phyloP scores from a whole-genome alignment of 2,113 vertebrate species.

The Trichomycterus rosablanca region DNA sequence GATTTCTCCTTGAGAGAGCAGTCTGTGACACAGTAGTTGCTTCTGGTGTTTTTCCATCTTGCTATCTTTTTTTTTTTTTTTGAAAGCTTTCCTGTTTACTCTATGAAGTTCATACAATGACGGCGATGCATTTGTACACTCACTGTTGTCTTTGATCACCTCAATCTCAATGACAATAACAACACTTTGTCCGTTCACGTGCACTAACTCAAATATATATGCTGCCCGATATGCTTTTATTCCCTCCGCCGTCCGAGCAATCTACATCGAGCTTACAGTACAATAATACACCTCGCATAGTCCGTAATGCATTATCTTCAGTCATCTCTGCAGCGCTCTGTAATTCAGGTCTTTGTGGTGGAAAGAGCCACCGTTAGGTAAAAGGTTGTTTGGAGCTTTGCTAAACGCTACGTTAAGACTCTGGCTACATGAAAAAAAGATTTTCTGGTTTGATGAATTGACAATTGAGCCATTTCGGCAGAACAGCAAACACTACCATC shows the following conservation, averaged over 20 bases:
- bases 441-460: too few relatives aligned
- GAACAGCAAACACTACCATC: too few relatives aligned
- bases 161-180: slow-evolving; percentile 69
- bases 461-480: too few relatives aligned
- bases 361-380: too few relatives aligned
- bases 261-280: slow-evolving; percentile 63
- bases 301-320: too few relatives aligned
- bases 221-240: slow-evolving; percentile 62
- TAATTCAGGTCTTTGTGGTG: too few relatives aligned
- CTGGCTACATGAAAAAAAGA: too few relatives aligned
- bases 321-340: too few relatives aligned
- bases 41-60: slow-evolving; percentile 67
- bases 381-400: too few relatives aligned
- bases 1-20: slow-evolving; percentile 77
- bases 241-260: slow-evolving; percentile 52
- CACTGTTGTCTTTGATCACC: slow-evolving; percentile 68
- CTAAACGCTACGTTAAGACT: too few relatives aligned
- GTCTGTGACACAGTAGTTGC: slow-evolving; percentile 69
- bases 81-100: slow-evolving; percentile 25
- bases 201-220: slow-evolving; percentile 56
- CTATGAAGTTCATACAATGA: slow-evolving; percentile 58
- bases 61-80: slow-evolving; percentile 42
- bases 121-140: slow-evolving; percentile 62
- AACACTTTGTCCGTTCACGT: slow-evolving; percentile 55
- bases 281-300: slow-evolving; percentile 49